phyloP scores from a whole-genome alignment of 53 echinoderm and acorn worm genomes.

The Apostichopus leukothele region DNA sequence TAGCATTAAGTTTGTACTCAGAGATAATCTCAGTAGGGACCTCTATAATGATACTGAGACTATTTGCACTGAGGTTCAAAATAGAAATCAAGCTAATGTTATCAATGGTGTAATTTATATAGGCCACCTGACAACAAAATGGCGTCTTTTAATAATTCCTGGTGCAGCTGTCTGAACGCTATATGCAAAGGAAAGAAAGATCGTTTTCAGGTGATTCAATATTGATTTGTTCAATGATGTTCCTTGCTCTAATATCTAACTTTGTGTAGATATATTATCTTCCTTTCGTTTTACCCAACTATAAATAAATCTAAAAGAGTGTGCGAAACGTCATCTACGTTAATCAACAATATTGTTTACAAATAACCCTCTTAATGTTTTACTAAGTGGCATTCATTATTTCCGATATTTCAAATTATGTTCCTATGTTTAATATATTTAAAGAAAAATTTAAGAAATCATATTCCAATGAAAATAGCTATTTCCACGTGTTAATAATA shows the following conservation, averaged over 20 bases:
- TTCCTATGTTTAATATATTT: too few species aligned
- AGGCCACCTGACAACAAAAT: constrained; percentile 8
- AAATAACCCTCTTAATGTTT: background rate
- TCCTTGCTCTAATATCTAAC: constrained; percentile 6
- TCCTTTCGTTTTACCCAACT: constrained; percentile 14
- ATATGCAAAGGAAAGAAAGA: background rate
- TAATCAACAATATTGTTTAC: constrained; percentile 2
- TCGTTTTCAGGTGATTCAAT: constrained; percentile 12
- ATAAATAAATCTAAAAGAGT: background rate
- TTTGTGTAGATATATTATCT: background rate
- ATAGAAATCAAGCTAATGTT: constrained; percentile 4
- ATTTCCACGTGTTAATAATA: too few species aligned
- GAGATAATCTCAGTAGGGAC: background rate
- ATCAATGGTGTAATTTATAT: constrained; percentile 8
- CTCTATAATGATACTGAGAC: background rate
- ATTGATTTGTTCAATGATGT: background rate
- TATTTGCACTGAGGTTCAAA: background rate
- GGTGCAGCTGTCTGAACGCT: constrained; percentile 15
- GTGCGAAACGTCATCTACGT: background rate
- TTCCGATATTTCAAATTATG: too few species aligned
- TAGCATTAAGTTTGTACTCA: background rate
- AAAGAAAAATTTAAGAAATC: background rate
- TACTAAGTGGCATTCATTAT: too few species aligned
- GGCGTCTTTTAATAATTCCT: background rate
- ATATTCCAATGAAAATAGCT: too few species aligned